These are phyloP conservation scores for Calephelis perditalis DNA, from an alignment of 2,888 invertebrate genomes.

Conservation along the genomic window DNA sequence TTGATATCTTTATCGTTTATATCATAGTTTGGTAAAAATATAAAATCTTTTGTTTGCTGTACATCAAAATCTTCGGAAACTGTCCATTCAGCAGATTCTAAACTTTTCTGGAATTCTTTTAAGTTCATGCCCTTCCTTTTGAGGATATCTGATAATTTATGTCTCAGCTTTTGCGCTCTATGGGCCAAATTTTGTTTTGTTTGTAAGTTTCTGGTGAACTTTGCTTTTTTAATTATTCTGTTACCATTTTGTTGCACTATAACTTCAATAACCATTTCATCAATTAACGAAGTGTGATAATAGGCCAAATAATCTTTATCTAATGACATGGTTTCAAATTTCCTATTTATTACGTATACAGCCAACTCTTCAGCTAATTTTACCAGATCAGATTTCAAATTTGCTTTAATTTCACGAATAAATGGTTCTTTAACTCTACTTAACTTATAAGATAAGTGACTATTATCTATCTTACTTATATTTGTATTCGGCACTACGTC, in stretches of 20 bases:
- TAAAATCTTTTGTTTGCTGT: background rate
- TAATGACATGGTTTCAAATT: background rate
- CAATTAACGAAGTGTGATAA: background rate
- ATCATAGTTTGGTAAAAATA: constrained; percentile 3
- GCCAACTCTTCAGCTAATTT: background rate
- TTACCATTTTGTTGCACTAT: background rate
- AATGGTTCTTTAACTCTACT: background rate
- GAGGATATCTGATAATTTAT: background rate
- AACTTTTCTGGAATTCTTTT: background rate
- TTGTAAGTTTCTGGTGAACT: background rate
- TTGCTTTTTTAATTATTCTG: background rate
- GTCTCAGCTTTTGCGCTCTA: background rate
- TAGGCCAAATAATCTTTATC: constrained; percentile 5
- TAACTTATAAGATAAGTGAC: background rate
- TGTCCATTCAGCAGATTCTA: background rate
- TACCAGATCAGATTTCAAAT: background rate
- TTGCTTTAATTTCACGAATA: background rate
- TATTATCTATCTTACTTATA: background rate
- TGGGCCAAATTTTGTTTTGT: background rate
- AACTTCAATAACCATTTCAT: constrained; percentile 1
- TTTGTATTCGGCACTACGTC: background rate
- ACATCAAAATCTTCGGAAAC: background rate
- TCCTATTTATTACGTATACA: background rate
- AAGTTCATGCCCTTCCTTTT: background rate
- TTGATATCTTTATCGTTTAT: background rate